These are phyloP conservation scores for Malaclemys terrapin DNA, from an alignment of 2,113 vertebrate species.

Conservation along the genomic window DNA sequence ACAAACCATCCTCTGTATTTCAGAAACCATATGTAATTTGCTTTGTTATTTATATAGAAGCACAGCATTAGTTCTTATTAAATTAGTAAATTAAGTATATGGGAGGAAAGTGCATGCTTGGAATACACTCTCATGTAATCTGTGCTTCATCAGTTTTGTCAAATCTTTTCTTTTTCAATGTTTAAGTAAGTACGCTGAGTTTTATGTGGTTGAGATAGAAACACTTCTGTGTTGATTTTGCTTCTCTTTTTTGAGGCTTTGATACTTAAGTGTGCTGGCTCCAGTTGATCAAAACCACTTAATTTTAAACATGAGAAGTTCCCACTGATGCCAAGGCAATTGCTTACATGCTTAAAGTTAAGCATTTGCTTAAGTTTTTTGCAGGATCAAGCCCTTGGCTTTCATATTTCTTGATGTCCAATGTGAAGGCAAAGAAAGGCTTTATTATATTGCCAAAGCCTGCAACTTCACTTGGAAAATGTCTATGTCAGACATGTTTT, in stretches of 20 bases:
- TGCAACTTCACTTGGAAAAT: neutral
- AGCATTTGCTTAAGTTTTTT: neutral
- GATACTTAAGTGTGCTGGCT: neutral
- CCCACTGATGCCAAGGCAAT: neutral
- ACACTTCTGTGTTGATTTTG: neutral
- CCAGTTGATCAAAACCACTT: neutral
- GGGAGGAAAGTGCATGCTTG: neutral
- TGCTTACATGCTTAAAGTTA: neutral
- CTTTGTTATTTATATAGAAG: neutral
- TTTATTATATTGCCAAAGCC: neutral
- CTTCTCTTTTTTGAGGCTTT: neutral
- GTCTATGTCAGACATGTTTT: neutral
- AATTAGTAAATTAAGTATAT: neutral
- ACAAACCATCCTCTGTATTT: neutral
- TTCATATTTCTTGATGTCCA: neutral
- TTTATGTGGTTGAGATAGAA: neutral
- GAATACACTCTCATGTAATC: neutral
- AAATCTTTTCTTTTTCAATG: neutral
- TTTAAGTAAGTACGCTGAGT: neutral
- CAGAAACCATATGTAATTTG: neutral
- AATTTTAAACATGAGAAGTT: neutral
- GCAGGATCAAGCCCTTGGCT: neutral
- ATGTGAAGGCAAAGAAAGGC: neutral
- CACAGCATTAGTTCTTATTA: accelerated
- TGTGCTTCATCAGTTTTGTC: neutral